Conservation (phyloP, 2,113 vertebrate species). For the Cyrtonyx montezumae region DNA sequence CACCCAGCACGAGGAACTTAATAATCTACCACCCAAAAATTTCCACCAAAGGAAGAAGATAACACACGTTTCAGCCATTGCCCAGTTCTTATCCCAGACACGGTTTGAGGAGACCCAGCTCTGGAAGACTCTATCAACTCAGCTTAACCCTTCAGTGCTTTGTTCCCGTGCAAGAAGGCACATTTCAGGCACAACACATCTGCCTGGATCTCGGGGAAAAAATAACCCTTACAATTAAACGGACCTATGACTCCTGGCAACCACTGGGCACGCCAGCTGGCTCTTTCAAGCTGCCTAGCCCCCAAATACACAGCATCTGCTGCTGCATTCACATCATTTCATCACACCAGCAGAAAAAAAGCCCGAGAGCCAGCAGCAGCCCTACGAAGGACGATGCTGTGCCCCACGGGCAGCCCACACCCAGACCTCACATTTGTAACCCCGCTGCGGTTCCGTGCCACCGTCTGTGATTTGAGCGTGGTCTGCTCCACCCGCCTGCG, state of each 20-base stretch:
- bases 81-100: not conserved
- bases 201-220: not conserved
- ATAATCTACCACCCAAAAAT: not conserved
- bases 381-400: accelerated
- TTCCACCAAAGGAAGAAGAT: not conserved
- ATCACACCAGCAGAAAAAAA: not conserved
- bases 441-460: slow-evolving; percentile 93
- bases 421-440: slow-evolving; percentile 91
- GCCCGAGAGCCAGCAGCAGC: not conserved
- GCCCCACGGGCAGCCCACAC: not conserved
- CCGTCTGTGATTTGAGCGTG: slow-evolving; percentile 93
- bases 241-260: accelerated
- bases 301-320: not conserved
- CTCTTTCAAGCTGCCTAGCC: not conserved
- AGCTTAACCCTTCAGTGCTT: not conserved
- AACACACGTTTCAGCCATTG: not conserved
- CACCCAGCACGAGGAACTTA: not conserved
- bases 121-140: not conserved
- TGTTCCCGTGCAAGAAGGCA: not conserved
- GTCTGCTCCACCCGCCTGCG: slow-evolving; percentile 93
- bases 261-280: not conserved
- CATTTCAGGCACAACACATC: not conserved
- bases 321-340: not conserved
- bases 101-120: not conserved
- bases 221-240: not conserved